Conservation (phyloP, 2,113 vertebrate genomes). For the Speoplatyrhinus poulsoni region DNA sequence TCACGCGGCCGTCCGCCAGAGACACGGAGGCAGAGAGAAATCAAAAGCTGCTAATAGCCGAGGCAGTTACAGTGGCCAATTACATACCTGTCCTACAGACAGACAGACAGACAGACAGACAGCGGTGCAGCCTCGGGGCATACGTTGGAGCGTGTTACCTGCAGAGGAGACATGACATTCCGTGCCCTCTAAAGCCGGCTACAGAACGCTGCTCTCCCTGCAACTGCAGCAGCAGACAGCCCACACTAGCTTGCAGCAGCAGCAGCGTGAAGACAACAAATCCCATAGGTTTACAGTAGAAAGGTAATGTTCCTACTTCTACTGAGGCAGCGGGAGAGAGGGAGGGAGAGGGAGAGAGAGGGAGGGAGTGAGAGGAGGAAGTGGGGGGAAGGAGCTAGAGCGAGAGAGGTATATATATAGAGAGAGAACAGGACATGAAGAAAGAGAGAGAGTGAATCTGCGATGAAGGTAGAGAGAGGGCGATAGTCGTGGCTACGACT, state of each 20-base stretch:
- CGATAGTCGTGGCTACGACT: neutral
- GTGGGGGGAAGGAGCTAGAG: neutral
- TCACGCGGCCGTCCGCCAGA: neutral
- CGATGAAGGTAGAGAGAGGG: constrained; percentile 13
- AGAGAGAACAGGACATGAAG: constrained; percentile 24
- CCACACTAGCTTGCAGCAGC: constrained; percentile 42
- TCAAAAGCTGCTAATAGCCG: neutral
- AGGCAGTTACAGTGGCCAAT: constrained; percentile 9
- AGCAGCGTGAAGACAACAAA: constrained; percentile 46
- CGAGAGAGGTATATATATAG: neutral
- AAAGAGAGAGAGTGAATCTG: constrained; percentile 14
- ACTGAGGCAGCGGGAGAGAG: constrained; percentile 1
- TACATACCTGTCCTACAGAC: neutral
- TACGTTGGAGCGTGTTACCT: constrained; percentile 70
- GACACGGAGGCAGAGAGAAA: neutral
- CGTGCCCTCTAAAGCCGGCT: constrained; percentile 73
- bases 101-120: constrained; percentile 21
- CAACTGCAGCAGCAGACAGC: constrained; percentile 63
- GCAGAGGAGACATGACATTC: constrained; percentile 81
- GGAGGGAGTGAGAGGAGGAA: constrained; percentile 35
- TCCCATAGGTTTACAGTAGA: constrained; percentile 59
- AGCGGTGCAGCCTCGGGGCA: constrained; percentile 31
- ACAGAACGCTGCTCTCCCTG: constrained; percentile 70
- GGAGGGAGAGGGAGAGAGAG: neutral
- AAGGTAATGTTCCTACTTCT: constrained; percentile 42